Evolutionary conservation across 2,888 invertebrate genomes (phyloP), one percentile per base, ranked within the genome.

Genomic region (Chouioia cunea): DNA sequence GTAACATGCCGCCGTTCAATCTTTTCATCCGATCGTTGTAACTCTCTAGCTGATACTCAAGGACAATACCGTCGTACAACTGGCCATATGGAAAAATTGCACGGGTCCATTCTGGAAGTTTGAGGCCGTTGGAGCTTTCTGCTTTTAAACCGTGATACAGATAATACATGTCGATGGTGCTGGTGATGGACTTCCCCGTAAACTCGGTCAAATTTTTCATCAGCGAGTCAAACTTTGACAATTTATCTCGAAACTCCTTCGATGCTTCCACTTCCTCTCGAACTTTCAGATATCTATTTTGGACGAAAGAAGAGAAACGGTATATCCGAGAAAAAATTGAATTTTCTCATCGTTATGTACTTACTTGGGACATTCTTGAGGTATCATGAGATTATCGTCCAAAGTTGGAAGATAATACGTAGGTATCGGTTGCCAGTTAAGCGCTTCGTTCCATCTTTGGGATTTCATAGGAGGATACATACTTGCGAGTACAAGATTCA

Each of bases 381-480:
- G 76, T 20, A 79, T 63, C 6, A 79, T 67, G 4, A 76, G 70
- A 57, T 76, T 76, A 15, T 76, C 72, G 0, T 53, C 47, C 14
- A 44, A 14, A 2, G 56, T 22, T 0, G 71, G 60, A 4, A 64
- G n/a, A n/a, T 64, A 64, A 0, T 18, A 54, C 10, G 48, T 52
- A 0, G 81, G 78, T 58, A 93, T 89, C 0, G 93, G 93, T 77
- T 92, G 91, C 93, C 93, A 93, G 66, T 87, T 80, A 2, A 92
- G 76, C 15, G 84, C n/a, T n/a, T n/a, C n/a, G n/a, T n/a, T n/a
- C n/a, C n/a, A n/a, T n/a, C n/a, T n/a, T n/a, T 79, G 0, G 85
- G 80, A 75, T 89, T 88, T 91, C 91, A 91, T 63, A 0, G 92
- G 91, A 2, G 91, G 91, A 82, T 90, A 93, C 47, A 94, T 80